A percentile compares a stretch with the other conserved stretches of the same genome.
Evolutionary conservation across 35 echinoderm and acorn worm genomes (phyloP).

Genomic region (Ophioderma brevispina): DNA sequence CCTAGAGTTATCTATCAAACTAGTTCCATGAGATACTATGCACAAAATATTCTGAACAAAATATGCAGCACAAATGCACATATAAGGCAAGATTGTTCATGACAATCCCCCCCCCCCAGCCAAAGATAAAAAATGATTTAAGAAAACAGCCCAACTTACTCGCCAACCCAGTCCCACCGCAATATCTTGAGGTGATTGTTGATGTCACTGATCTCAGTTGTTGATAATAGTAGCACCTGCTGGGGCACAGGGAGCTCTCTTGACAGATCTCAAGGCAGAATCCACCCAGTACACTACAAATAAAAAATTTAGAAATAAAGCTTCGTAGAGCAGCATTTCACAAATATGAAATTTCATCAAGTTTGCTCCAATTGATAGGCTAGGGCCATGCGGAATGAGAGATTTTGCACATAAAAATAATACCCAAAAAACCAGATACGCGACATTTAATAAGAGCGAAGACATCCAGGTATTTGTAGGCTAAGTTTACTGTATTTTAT

Average conservation of each 20-base stretch:
- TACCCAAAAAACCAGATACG: too few relatives aligned
- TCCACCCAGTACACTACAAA: slow-evolving; percentile 67
- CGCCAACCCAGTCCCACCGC: slow-evolving; percentile 74
- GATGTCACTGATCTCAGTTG: slow-evolving; percentile 35
- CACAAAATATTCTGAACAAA: background rate
- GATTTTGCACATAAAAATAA: too few relatives aligned
- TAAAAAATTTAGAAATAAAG: background rate
- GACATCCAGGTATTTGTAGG: too few relatives aligned
- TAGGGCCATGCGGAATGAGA: background rate
- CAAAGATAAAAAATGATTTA: background rate
- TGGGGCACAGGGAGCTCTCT: slow-evolving; percentile 38
- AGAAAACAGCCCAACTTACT: slow-evolving; percentile 42
- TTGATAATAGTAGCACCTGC: slow-evolving; percentile 8
- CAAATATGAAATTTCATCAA: too few relatives aligned
- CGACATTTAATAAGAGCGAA: too few relatives aligned
- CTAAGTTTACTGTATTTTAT: too few relatives aligned
- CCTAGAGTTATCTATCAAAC: too few relatives aligned
- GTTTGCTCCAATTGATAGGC: background rate
- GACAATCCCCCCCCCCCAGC: too few relatives aligned
- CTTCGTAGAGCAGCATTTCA: background rate
- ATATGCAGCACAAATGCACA: background rate
- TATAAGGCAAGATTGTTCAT: background rate
- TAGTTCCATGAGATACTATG: too few relatives aligned
- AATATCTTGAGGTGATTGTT: slow-evolving; percentile 58
- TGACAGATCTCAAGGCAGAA: slow-evolving; percentile 47